Percentiles rank a stretch among this genome's conserved stretches.
phyloP scores from a whole-genome alignment of 1,140 invertebrate genomes.

The Drosophila santomea region DNA sequence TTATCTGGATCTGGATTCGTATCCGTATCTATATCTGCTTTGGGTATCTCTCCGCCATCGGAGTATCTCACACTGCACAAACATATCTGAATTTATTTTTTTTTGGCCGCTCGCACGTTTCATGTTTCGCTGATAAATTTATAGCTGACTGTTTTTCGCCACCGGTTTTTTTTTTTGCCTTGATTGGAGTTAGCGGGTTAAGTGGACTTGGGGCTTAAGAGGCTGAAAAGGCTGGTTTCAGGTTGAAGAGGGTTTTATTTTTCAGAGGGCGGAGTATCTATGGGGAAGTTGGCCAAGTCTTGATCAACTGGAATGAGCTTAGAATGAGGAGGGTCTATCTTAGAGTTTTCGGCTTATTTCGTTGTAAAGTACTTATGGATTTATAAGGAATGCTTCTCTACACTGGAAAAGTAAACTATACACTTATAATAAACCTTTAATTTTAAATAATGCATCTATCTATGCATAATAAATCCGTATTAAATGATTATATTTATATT shows the following conservation, averaged over 20 bases:
- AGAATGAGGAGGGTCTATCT: neutral
- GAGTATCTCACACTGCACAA: constrained; percentile 39
- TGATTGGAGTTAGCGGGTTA: constrained; percentile 38
- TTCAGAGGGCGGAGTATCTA: constrained; percentile 1
- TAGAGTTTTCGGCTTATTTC: neutral
- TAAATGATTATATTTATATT: too few relatives aligned
- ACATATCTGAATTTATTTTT: constrained; percentile 37
- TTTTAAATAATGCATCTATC: neutral
- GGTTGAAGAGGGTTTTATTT: constrained; percentile 16
- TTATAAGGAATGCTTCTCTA: neutral
- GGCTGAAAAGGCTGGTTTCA: neutral
- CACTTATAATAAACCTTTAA: too few relatives aligned
- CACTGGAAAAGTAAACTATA: neutral
- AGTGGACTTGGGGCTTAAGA: constrained; percentile 4
- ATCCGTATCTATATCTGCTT: constrained; percentile 21
- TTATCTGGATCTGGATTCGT: constrained; percentile 32
- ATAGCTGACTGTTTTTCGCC: constrained; percentile 35
- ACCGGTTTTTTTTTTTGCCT: constrained; percentile 12
- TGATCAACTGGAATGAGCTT: constrained; percentile 1
- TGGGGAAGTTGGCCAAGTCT: constrained; percentile 12
- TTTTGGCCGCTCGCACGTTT: constrained; percentile 41
- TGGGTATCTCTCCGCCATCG: constrained; percentile 13
- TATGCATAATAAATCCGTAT: too few relatives aligned
- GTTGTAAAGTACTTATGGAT: neutral
- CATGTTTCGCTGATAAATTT: constrained; percentile 53